Base-by-base conservation (phyloP, 1,140 invertebrate genomes). In the Drosophila repletoides region DNA sequence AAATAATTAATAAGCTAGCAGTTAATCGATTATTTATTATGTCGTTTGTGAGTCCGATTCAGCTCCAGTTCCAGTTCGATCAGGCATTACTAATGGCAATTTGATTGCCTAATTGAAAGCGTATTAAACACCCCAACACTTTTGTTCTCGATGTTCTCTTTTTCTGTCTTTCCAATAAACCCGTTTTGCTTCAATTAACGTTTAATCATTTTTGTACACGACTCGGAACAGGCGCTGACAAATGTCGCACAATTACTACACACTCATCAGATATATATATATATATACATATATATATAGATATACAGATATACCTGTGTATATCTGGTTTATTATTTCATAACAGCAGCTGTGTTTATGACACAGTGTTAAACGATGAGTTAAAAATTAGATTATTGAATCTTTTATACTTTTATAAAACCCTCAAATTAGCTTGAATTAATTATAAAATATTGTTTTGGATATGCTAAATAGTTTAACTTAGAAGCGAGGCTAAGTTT, bases 91-190 rank as follows among this genome's bases (percentile, higher is more conserved):
- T 84, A 74, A 84, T 84, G 53, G 40, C 70, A 66, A 63, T 71
- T 84, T 74, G 61, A 84, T 84, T 71, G 66, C 58, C 72, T 61
- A 48, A 51, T 76, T 81, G 52, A 60, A 72, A 53, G 56, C 53
- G 40, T 56, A 73, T 73, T 60, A 66, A 67, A 33, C 24, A 43
- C 33, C 26, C 33, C 10, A 63, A 61, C 58, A 71, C 55, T 61
- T n/a, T n/a, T 58, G 19, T 45, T 33, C 19, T 31, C 53, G 7
- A 21, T 21, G 10, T 6, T 10, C 1, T 15, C 36, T n/a, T n/a
- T n/a, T n/a, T n/a, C n/a, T n/a, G n/a, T n/a, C n/a, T n/a, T n/a
- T 28, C 31, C 10, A 49, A 10, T 5, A 46, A 81, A 83, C 79
- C 36, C 40, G 73, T 77, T 84, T 49, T 12, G 34, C 29, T 65